Percentiles rank a stretch among this genome's conserved stretches.
Evolutionary conservation across 2,888 invertebrate species (phyloP).

Genomic region (Acanthoscelides obtectus): DNA sequence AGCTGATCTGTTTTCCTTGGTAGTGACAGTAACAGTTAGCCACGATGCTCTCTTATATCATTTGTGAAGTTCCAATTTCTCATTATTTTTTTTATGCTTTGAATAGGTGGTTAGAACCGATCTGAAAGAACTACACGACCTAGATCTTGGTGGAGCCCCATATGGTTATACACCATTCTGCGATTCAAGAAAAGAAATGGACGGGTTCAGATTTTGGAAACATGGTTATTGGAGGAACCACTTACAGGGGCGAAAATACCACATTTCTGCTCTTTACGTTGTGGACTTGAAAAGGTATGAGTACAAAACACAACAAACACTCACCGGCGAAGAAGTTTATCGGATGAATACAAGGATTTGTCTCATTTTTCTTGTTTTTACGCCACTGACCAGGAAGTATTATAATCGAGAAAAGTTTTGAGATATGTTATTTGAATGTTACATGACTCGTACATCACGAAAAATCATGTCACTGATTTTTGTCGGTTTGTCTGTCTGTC

Average conservation of each 20-base stretch:
- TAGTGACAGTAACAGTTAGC: no score
- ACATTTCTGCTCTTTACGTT: conserved; percentile 95
- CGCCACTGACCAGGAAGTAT: no score
- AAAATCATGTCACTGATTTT: no score
- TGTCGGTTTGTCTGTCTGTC: no score
- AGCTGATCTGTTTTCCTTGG: no score
- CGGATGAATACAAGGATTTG: not conserved
- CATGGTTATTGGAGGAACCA: conserved; percentile 99
- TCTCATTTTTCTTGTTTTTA: no score
- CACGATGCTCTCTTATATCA: conserved; percentile 4
- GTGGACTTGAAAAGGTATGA: conserved; percentile 80
- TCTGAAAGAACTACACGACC: conserved; percentile 82
- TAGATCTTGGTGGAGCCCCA: conserved; percentile 92
- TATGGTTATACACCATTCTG: conserved; percentile 99
- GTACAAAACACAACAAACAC: no score
- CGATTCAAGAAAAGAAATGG: conserved; percentile 96
- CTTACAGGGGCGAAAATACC: conserved; percentile 85
- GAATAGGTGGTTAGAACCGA: conserved; percentile 86
- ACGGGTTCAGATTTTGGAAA: conserved; percentile 99
- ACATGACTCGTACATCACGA: no score
- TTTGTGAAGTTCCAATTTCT: conserved; percentile 1
- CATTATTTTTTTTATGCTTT: not conserved
- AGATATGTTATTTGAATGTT: no score
- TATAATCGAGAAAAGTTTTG: no score
- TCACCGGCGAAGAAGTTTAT: no score